A percentile compares a stretch with the other conserved stretches of the same genome.
Conservation (phyloP, 2,797 vertebrate genomes). For the Gila robusta region DNA sequence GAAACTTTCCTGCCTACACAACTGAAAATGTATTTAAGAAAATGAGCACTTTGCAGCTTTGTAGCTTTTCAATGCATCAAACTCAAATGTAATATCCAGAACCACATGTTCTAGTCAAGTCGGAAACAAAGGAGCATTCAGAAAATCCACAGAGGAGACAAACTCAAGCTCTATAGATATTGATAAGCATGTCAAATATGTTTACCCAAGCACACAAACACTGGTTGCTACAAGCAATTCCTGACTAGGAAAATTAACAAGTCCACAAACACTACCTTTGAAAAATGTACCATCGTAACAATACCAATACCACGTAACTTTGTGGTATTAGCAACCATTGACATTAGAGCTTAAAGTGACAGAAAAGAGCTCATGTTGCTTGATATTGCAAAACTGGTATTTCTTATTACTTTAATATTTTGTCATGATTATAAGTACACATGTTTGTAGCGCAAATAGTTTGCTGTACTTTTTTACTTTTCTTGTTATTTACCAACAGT, state of each 20-base stretch:
- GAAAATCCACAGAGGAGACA: not conserved
- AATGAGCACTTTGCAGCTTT: not conserved
- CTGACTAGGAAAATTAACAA: not conserved
- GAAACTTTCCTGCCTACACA: not conserved
- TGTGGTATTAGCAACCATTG: not conserved
- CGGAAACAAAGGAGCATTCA: slow-evolving; percentile 28
- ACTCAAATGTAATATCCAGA: slow-evolving; percentile 20
- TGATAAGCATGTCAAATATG: slow-evolving; percentile 26
- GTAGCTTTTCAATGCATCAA: not conserved
- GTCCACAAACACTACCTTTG: not conserved
- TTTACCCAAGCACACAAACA: slow-evolving; percentile 8
- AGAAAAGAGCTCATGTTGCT: not conserved
- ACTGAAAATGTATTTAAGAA: not conserved
- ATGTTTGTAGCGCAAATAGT: not conserved
- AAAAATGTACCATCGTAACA: not conserved
- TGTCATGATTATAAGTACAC: not conserved
- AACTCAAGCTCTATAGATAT: not conserved
- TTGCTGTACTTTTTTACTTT: not conserved
- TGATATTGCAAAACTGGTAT: too few relatives aligned
- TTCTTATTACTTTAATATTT: not conserved
- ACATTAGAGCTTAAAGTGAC: not conserved
- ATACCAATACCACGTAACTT: not conserved
- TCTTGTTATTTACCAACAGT: not conserved
- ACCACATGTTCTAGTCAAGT: not conserved
- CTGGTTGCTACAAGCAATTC: slow-evolving; percentile 10